Percentiles rank a stretch among this genome's conserved stretches.
Evolutionary conservation across 1,140 invertebrate species (phyloP).

Genomic region (Thaumetopoea pityocampa): DNA sequence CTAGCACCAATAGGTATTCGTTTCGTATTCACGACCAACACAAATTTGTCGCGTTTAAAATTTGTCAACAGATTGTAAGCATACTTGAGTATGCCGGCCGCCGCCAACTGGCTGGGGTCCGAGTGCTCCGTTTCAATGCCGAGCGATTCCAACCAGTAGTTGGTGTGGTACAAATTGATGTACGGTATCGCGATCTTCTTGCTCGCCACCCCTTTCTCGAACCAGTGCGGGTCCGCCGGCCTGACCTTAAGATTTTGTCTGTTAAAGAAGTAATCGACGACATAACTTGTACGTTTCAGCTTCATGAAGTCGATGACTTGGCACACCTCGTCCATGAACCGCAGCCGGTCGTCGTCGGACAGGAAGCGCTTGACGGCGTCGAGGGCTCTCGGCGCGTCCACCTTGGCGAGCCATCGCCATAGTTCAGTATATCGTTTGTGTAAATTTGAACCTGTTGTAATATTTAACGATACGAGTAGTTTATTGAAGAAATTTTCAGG

Average conservation of each 20-base stretch:
- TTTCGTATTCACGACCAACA: constrained; percentile 10
- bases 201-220: constrained; percentile 29
- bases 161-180: constrained; percentile 27
- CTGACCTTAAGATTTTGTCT: background rate
- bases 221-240: constrained; percentile 22
- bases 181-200: constrained; percentile 22
- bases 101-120: constrained; percentile 20
- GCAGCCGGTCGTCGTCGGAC: too few relatives aligned
- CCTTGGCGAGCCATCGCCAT: background rate
- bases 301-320: background rate
- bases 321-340: too few relatives aligned
- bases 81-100: constrained; percentile 34
- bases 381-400: too few relatives aligned
- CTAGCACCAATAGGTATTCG: too few relatives aligned
- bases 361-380: too few relatives aligned
- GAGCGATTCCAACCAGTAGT: constrained; percentile 13
- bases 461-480: constrained; percentile 11
- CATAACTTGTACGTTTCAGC: background rate
- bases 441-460: background rate
- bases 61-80: constrained; percentile 39
- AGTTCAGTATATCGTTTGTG: background rate
- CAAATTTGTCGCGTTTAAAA: constrained; percentile 22
- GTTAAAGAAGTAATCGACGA: background rate
- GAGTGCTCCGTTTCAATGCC: constrained; percentile 10
- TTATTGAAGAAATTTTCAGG: constrained; percentile 20